Evolutionary conservation across 2,888 invertebrate species (phyloP).

Genomic region (Drosophila picticornis): DNA sequence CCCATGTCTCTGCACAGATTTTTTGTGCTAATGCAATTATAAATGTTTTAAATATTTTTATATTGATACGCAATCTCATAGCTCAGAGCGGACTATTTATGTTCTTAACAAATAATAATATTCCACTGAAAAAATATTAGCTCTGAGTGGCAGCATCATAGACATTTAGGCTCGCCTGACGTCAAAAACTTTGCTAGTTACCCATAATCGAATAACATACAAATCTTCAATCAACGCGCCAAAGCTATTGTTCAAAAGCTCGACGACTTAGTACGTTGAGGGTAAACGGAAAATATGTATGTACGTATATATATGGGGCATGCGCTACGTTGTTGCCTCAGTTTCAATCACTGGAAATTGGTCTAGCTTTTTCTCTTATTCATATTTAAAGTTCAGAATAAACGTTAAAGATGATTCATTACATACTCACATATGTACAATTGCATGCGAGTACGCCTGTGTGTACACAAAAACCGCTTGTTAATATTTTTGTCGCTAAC

Average conservation of each 20-base stretch:
- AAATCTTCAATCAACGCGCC: conserved; percentile 20
- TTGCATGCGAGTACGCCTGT: not conserved
- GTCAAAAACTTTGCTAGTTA: conserved; percentile 24
- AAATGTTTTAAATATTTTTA: not conserved
- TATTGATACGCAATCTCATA: not conserved
- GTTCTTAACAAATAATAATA: too few species aligned
- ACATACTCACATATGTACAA: not conserved
- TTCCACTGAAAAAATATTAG: too few species aligned
- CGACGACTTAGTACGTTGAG: not conserved
- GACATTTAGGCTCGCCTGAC: not conserved
- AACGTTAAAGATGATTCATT: conserved; percentile 3
- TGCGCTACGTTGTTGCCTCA: conserved; percentile 5
- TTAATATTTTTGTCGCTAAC: conserved; percentile 66
- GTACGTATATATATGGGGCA: not conserved
- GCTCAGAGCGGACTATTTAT: not conserved
- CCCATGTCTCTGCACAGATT: conserved; percentile 3
- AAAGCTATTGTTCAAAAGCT: not conserved
- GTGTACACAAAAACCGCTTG: conserved; percentile 25
- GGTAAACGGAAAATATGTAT: not conserved
- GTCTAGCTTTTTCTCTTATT: conserved; percentile 1
- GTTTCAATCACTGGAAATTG: not conserved
- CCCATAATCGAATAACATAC: conserved; percentile 46
- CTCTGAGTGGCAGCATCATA: not conserved
- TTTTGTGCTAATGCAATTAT: not conserved
- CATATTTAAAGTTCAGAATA: not conserved